A percentile compares a stretch with the other conserved stretches of the same genome.
Evolutionary conservation across 2,888 invertebrate species (phyloP).

Genomic region (Dromius quadrimaculatus): DNA sequence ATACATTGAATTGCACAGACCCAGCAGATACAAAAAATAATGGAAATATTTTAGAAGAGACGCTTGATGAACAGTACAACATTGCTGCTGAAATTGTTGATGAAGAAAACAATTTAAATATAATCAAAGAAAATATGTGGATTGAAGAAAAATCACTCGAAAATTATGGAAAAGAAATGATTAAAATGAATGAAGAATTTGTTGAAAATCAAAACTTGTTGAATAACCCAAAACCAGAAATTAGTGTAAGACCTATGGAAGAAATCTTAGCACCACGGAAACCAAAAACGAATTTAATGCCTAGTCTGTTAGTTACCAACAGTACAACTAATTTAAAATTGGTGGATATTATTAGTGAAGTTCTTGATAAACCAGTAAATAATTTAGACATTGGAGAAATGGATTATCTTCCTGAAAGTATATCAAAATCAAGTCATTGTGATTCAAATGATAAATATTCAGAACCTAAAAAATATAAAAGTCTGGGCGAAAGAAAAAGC

Average conservation of each 20-base stretch:
- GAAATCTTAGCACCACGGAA: conserved; percentile 11
- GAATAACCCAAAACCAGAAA: conserved; percentile 6
- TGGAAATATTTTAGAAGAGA: conserved; percentile 2
- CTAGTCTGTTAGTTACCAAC: conserved; percentile 25
- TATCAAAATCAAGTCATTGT: conserved; percentile 12
- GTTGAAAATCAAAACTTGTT: conserved; percentile 1
- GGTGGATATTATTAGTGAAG: conserved; percentile 65
- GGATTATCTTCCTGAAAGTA: conserved; percentile 25
- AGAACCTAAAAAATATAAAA: conserved; percentile 62
- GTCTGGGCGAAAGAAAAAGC: conserved; percentile 66
- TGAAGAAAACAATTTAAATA: background rate
- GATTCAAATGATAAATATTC: conserved; percentile 53
- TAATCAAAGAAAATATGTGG: background rate
- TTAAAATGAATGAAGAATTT: conserved; percentile 19
- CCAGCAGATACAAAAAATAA: conserved; percentile 10
- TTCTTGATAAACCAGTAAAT: conserved; percentile 63
- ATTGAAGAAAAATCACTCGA: background rate
- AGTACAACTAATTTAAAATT: conserved; percentile 60
- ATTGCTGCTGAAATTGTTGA: background rate
- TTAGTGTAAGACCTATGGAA: background rate
- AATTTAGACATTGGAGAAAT: conserved; percentile 56
- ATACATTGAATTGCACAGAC: background rate
- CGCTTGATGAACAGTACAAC: background rate
- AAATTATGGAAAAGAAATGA: conserved; percentile 12
- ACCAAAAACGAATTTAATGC: conserved; percentile 32